Evolutionary conservation across 2,888 invertebrate species (phyloP).

Genomic region (Mythimna loreyi): DNA sequence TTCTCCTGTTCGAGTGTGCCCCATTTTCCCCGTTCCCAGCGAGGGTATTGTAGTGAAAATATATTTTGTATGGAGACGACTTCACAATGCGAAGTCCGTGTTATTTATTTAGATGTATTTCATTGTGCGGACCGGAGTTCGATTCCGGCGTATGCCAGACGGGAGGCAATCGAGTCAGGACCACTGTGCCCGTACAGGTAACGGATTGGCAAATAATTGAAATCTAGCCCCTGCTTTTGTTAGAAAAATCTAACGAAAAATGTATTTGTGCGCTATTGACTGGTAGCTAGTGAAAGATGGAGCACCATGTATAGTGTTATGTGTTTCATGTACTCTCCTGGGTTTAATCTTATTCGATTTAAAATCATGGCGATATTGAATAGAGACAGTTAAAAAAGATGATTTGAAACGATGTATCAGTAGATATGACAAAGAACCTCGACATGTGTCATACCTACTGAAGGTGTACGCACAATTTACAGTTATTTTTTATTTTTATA

Average conservation of each 20-base stretch:
- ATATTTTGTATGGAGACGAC: slow-evolving; percentile 85
- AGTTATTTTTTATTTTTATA: no score
- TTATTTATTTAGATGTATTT: slow-evolving; percentile 89
- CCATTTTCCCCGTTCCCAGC: slow-evolving; percentile 81
- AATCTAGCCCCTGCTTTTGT: slow-evolving; percentile 76
- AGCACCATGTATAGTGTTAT: slow-evolving; percentile 29
- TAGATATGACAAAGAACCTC: no score
- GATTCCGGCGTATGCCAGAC: slow-evolving; percentile 79
- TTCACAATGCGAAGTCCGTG: slow-evolving; percentile 84
- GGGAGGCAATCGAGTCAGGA: slow-evolving; percentile 81
- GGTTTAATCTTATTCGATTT: not conserved
- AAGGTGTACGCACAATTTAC: not conserved
- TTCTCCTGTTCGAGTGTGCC: slow-evolving; percentile 80
- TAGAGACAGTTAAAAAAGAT: not conserved
- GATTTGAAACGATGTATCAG: not conserved
- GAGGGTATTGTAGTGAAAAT: slow-evolving; percentile 82
- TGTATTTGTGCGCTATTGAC: slow-evolving; percentile 62
- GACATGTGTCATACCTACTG: not conserved
- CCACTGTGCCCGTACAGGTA: slow-evolving; percentile 74
- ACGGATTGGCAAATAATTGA: slow-evolving; percentile 86
- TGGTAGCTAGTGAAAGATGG: slow-evolving; percentile 56
- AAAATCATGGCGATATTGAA: not conserved
- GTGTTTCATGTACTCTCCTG: not conserved
- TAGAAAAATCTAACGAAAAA: slow-evolving; percentile 72
- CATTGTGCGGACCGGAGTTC: slow-evolving; percentile 80